Percentiles rank a stretch among this genome's conserved stretches.
Evolutionary conservation across 2,113 vertebrate species (phyloP).

Genomic region (Falcunculus frontatus): DNA sequence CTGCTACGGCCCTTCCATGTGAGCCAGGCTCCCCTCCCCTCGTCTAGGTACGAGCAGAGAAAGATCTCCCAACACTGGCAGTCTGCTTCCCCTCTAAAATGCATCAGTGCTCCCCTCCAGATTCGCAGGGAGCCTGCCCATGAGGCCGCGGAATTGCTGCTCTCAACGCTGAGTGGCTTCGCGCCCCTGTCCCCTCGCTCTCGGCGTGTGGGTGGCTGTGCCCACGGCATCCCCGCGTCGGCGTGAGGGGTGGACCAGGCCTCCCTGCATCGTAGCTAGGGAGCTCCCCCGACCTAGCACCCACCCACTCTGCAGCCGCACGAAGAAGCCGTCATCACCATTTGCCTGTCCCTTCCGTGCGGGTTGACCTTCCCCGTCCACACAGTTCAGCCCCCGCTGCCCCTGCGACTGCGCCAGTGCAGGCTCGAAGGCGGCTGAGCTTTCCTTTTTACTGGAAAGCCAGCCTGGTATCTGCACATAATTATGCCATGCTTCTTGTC

Average conservation of each 20-base stretch:
- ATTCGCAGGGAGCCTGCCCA: not conserved
- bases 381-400: rapidly evolving
- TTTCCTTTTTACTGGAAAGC: rapidly evolving
- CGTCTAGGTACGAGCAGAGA: rapidly evolving
- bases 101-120: rapidly evolving
- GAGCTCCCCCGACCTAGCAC: rapidly evolving
- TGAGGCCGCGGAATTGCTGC: rapidly evolving
- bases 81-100: not conserved
- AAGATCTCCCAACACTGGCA: rapidly evolving
- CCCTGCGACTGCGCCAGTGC: rapidly evolving
- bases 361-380: rapidly evolving
- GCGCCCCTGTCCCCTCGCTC: too few relatives aligned
- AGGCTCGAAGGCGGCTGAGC: not conserved
- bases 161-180: rapidly evolving
- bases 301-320: rapidly evolving
- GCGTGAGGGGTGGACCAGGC: rapidly evolving
- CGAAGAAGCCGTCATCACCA: rapidly evolving
- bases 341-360: too few relatives aligned
- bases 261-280: rapidly evolving
- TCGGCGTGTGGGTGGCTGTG: rapidly evolving
- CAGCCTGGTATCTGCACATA: rapidly evolving
- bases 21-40: not conserved
- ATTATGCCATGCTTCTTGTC: not conserved
- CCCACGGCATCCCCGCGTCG: rapidly evolving
- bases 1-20: rapidly evolving